Evolutionary conservation across 2,888 invertebrate species (phyloP).

Genomic region (Drosophila yooni): DNA sequence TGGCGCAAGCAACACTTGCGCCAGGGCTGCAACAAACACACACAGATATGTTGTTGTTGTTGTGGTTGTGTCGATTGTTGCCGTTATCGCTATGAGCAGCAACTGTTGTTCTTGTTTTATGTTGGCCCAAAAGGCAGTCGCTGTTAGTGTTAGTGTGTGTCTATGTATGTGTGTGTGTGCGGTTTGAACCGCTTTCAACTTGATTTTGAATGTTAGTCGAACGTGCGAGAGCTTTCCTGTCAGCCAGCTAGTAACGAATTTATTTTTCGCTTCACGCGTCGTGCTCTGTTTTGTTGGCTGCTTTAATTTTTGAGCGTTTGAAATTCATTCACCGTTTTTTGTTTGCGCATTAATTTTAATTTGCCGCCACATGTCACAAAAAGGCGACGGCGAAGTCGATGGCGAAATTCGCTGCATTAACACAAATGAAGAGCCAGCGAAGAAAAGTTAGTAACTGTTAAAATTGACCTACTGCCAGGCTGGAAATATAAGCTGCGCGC

Average conservation of each 20-base stretch:
- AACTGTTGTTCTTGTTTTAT: slow-evolving; percentile 21
- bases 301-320: slow-evolving; percentile 43
- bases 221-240: slow-evolving; percentile 1
- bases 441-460: slow-evolving; percentile 66
- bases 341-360: background rate
- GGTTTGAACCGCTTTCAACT: slow-evolving; percentile 76
- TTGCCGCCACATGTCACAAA: slow-evolving; percentile 23
- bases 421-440: slow-evolving; percentile 36
- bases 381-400: slow-evolving; percentile 22
- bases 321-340: slow-evolving; percentile 16
- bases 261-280: slow-evolving; percentile 22
- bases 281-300: slow-evolving; percentile 37
- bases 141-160: slow-evolving; percentile 16
- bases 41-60: slow-evolving; percentile 27
- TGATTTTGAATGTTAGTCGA: slow-evolving; percentile 60
- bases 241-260: slow-evolving; percentile 34
- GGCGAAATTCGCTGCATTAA: slow-evolving; percentile 32
- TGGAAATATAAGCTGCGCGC: slow-evolving; percentile 34
- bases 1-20: slow-evolving; percentile 36
- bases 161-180: slow-evolving; percentile 23
- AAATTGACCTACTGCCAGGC: slow-evolving; percentile 5
- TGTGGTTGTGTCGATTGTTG: slow-evolving; percentile 20
- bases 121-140: slow-evolving; percentile 52
- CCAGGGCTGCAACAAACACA: slow-evolving; percentile 43
- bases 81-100: slow-evolving; percentile 27